Conservation (phyloP, 2,797 vertebrate species). For the Bradypus variegatus region DNA sequence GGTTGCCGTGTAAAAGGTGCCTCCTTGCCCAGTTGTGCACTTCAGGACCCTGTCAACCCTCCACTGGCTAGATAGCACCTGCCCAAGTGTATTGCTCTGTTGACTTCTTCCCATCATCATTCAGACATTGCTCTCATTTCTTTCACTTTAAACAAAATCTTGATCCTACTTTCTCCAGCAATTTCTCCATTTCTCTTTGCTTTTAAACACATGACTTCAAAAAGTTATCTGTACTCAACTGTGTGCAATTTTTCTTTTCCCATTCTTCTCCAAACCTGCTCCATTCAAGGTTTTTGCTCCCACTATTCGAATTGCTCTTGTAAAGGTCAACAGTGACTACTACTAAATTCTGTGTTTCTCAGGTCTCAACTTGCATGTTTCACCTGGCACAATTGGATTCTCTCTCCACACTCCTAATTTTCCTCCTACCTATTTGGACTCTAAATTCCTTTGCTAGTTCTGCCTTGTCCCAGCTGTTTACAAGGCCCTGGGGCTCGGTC, state of each 20-base stretch:
- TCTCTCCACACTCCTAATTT: neutral
- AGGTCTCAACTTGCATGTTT: neutral
- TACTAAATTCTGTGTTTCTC: neutral
- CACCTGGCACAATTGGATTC: neutral
- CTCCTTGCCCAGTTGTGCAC: neutral
- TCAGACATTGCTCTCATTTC: neutral
- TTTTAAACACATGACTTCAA: neutral
- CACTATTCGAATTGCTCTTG: neutral
- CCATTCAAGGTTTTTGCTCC: too few relatives aligned
- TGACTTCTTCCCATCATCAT: neutral
- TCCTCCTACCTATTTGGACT: neutral
- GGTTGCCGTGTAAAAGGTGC: neutral
- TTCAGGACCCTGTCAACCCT: neutral
- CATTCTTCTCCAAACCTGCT: neutral
- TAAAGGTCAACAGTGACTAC: neutral
- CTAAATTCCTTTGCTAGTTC: neutral
- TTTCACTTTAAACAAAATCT: neutral
- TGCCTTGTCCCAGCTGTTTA: neutral
- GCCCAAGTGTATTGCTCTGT: neutral
- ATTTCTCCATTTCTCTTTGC: neutral
- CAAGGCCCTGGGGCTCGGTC: neutral
- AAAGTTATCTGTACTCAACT: neutral
- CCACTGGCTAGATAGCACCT: neutral
- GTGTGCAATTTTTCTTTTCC: neutral
- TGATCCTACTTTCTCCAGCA: neutral